Percentiles rank a stretch among this genome's conserved stretches.
These are phyloP conservation scores for Nannoperca obscura DNA, from an alignment of 2,797 vertebrate genomes.

Conservation along the genomic window DNA sequence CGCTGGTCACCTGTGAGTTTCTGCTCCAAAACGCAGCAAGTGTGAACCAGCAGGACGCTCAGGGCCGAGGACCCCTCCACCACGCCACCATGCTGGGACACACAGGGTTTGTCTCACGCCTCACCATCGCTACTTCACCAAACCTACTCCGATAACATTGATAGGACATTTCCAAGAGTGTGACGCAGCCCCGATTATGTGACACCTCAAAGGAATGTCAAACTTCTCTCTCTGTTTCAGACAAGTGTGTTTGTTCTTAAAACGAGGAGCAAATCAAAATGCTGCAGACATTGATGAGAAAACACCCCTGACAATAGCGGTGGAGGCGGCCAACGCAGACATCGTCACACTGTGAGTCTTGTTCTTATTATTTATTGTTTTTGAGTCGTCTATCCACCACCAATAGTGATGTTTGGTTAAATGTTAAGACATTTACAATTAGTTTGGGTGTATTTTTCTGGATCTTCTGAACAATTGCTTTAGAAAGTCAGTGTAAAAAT, in stretches of 20 bases:
- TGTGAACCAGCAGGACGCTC: constrained; percentile 94
- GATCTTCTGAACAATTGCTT: not conserved
- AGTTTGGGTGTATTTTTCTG: not conserved
- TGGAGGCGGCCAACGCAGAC: constrained; percentile 97
- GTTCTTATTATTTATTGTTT: not conserved
- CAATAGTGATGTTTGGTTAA: not conserved
- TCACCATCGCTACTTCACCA: not conserved
- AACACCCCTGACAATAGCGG: constrained; percentile 93
- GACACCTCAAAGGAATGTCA: not conserved
- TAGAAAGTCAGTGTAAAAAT: not conserved
- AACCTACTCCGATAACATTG: not conserved
- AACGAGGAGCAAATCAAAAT: constrained; percentile 97
- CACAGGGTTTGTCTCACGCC: constrained; percentile 88
- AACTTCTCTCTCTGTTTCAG: constrained; percentile 77
- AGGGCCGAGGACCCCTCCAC: constrained; percentile 94
- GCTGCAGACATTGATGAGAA: constrained; percentile 95
- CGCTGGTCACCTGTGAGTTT: constrained; percentile 96
- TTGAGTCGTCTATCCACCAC: not conserved
- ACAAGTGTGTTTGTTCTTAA: constrained; percentile 98
- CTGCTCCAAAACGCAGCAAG: constrained; percentile 97
- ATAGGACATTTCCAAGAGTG: not conserved
- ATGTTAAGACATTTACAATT: not conserved
- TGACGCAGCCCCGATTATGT: not conserved
- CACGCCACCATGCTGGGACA: constrained; percentile 96
- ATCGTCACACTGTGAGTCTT: constrained; percentile 93